Evolutionary conservation across 2,797 vertebrate genomes (phyloP).

Genomic region (Anguilla anguilla): DNA sequence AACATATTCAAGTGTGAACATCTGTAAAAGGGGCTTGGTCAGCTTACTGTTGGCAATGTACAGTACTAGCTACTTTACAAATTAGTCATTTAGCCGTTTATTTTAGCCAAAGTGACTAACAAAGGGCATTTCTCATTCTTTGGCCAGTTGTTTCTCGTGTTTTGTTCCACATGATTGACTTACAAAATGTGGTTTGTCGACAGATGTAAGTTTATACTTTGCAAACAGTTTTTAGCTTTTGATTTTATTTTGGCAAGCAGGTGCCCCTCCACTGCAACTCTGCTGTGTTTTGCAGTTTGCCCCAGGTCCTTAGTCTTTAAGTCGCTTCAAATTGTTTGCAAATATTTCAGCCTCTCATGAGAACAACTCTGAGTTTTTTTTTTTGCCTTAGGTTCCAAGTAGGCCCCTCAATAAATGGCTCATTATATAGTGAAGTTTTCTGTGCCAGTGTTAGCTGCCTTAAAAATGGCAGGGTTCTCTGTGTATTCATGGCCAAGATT

Average conservation of each 20-base stretch:
- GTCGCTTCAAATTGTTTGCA: background rate
- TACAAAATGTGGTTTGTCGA: background rate
- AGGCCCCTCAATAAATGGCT: background rate
- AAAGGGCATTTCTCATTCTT: background rate
- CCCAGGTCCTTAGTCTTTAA: background rate
- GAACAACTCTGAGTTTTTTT: background rate
- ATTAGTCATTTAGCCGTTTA: background rate
- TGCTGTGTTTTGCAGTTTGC: background rate
- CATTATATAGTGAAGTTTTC: background rate
- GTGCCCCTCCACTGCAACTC: background rate
- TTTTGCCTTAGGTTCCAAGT: background rate
- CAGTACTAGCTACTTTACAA: background rate
- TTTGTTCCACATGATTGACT: background rate
- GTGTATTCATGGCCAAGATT: background rate
- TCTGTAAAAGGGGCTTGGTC: background rate
- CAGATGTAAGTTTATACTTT: background rate
- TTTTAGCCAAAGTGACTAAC: background rate
- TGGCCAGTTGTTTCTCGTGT: background rate
- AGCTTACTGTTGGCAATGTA: background rate
- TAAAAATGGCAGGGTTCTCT: background rate
- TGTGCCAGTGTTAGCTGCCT: background rate
- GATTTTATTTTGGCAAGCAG: background rate
- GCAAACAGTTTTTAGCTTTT: background rate
- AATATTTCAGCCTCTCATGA: background rate
- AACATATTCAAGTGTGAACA: background rate